Evolutionary conservation across 2,113 vertebrate species (phyloP), one percentile per base, ranked within the genome.

Genomic region (Melanerpes aurifrons): DNA sequence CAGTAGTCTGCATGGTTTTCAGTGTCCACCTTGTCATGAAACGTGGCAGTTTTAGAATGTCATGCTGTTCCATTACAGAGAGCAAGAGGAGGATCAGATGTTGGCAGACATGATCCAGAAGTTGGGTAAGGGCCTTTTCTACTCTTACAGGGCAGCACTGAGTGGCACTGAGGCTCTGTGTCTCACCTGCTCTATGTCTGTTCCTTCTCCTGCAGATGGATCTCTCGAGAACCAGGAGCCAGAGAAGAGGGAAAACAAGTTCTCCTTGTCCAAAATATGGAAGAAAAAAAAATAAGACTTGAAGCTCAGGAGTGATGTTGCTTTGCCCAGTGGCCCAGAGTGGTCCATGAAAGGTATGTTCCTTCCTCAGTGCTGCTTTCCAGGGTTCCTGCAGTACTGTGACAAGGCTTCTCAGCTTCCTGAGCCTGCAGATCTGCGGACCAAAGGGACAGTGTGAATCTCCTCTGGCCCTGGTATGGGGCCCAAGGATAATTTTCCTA

Each of bases 61-160:
- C 2, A 0, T 63, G 2, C 29, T 92, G 28, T 94, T 89, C 58
- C 59, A 62, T 96, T 97, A 24, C 92, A 99, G 99, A 94, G 99
- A 99, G 90, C 98, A 95, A n/a, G 98, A 99, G 66, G 99, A 99
- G 89, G 99, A 99, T 88, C 97, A 98, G 94, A 86, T 98, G 95
- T 91, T 99, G 61, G 98, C 98, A 95, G 95, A 98, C 86, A 99
- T 99, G 99, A 99, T 99, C 96, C 96, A 97, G 95, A 98, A 86
- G 25, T 97, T 99, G 19, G 98, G 99, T 99, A 96, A 98, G 96
- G 72, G 5, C 26, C 28, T 20, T 14, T 57, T 78, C 20, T 78
- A 10, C 47, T 86, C 21, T 84, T 66, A 6, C 0, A 18, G 71
- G 35, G 11, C 57, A 59, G 29, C 13, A 7, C 80, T 61, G 48